These are phyloP conservation scores for Sicus ferrugineus DNA, from an alignment of 2,888 invertebrate genomes.

Conservation along the genomic window DNA sequence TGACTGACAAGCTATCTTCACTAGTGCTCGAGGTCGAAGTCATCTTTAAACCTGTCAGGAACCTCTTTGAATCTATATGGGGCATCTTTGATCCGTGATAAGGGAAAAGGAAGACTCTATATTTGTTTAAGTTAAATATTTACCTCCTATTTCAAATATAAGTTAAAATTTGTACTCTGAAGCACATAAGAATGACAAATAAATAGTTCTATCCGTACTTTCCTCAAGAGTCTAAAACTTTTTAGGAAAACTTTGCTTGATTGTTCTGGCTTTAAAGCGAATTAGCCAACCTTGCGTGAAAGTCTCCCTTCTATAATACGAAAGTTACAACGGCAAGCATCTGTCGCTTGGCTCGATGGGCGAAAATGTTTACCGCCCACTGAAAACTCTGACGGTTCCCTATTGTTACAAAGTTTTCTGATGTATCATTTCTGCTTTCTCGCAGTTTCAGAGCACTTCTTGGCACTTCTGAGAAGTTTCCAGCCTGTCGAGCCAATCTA, in stretches of 20 bases:
- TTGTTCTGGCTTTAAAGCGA: neutral
- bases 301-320: conserved; percentile 44
- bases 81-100: neutral
- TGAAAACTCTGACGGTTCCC: conserved; percentile 13
- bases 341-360: neutral
- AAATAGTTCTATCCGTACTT: neutral
- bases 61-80: neutral
- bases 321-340: neutral
- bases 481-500: conserved; percentile 48
- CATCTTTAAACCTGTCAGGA: neutral
- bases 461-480: neutral
- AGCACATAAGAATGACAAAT: conserved; percentile 1
- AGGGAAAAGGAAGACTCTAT: neutral
- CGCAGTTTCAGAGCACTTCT: neutral
- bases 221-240: neutral
- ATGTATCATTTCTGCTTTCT: neutral
- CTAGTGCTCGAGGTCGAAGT: neutral
- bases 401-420: conserved; percentile 5
- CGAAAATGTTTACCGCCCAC: neutral
- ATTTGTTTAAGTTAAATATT: neutral
- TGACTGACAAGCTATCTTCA: neutral
- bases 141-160: neutral
- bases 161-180: neutral
- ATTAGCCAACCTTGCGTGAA: conserved; percentile 48
- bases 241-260: neutral